phyloP scores from a whole-genome alignment of 2,888 invertebrate species.

The Ophioninae sp. region DNA sequence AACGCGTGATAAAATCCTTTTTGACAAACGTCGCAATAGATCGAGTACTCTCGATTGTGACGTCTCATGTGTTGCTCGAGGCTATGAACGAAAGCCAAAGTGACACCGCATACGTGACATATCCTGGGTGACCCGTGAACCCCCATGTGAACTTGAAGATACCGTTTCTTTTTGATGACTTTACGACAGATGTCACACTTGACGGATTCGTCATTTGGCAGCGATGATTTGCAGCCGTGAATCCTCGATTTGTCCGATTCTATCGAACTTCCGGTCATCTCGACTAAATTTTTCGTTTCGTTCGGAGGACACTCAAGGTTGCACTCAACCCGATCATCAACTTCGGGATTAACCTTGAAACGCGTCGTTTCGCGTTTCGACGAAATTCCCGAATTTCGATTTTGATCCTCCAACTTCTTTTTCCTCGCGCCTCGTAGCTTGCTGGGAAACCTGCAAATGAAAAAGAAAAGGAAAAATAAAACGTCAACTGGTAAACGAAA shows the following conservation, averaged over 20 bases:
- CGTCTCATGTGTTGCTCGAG: constrained; percentile 83
- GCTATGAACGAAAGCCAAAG: constrained; percentile 84
- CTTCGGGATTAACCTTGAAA: background rate
- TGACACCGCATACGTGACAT: constrained; percentile 84
- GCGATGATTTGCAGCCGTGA: background rate
- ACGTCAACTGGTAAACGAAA: background rate
- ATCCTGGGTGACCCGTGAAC: constrained; percentile 82
- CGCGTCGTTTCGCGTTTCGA: background rate
- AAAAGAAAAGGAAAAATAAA: background rate
- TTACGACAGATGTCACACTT: constrained; percentile 72
- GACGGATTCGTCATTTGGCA: constrained; percentile 39
- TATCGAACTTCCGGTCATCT: background rate
- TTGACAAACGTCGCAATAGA: constrained; percentile 76
- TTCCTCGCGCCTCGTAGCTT: background rate
- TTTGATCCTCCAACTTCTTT: background rate
- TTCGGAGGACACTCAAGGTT: too few species aligned
- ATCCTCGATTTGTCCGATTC: background rate
- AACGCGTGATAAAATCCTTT: constrained; percentile 79
- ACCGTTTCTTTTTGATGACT: constrained; percentile 71
- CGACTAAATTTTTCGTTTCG: background rate
- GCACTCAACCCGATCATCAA: background rate
- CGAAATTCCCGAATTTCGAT: too few species aligned
- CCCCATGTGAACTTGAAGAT: constrained; percentile 71
- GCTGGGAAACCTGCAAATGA: background rate
- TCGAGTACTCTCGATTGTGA: constrained; percentile 83